Base-by-base conservation (phyloP, 2,797 vertebrate species). In the Petrocephalus sullivani region DNA sequence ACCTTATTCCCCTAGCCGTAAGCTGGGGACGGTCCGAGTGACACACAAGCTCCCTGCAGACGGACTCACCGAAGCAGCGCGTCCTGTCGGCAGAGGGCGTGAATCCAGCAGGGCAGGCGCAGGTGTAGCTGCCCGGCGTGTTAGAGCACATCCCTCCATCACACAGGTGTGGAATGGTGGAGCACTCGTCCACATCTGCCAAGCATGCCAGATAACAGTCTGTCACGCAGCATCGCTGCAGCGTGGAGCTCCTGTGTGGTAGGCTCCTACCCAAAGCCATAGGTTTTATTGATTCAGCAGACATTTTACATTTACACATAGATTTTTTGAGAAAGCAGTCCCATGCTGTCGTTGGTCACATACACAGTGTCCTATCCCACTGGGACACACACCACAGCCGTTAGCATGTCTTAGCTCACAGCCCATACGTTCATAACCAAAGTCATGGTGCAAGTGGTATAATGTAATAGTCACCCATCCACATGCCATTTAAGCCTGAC, bases 111-210 rank as follows among this genome's bases (percentile, higher is more conserved):
- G 93, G 93, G 88, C 96, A 96, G 58, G 93, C 56, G 58, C 95
- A 96, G 84, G 94, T 94, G 86, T 95, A 96, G 91, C 94, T 94
- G 88, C 96, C 96, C 53, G 92, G 87, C 0, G 93, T 93, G 90
- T 96, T 96, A 57, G 92, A 93, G 90, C 96, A 96, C 86, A 92
- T 89, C 0, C 94, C 93, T 0, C 93, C 94, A 61, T 95, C 92
- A 90, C 96, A 96, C 87, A 94, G 89, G 78, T 90, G 93, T 54
- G 93, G 89, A 87, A 94, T 88, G 54, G 91, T 83, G 51, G 90
- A 90, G 90, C 96, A 96, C 89, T 96, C 96, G 54, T 96, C 94
- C 90, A 95, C 93, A 91, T 96, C 96, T 96, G 90, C 1, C 53
- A 16, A 89, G 0, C 28, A 85, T 3, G 46, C 0, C 14, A 12